Evolutionary conservation across 2,888 invertebrate genomes (phyloP).

Genomic region (Exephanes ischioxanthus): DNA sequence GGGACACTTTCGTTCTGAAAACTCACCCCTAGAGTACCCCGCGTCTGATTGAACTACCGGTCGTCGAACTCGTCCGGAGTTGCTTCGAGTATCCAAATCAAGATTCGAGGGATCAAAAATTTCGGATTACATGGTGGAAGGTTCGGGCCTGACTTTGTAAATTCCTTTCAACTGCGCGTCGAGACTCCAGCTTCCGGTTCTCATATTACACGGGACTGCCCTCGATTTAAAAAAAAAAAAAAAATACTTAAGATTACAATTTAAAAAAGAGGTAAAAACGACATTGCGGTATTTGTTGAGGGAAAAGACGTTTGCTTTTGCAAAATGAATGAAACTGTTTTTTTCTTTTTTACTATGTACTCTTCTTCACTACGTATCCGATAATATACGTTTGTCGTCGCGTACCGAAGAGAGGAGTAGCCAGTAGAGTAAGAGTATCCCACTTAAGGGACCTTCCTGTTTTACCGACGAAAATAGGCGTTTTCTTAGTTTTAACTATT

Average conservation of each 20-base stretch:
- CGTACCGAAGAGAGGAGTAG: not conserved
- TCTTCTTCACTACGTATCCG: no score
- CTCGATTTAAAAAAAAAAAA: no score
- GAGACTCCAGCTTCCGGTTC: not conserved
- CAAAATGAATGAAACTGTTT: no score
- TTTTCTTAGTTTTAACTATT: no score
- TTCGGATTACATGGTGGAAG: not conserved
- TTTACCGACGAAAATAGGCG: no score
- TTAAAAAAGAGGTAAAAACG: no score
- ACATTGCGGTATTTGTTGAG: no score
- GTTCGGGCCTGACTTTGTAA: not conserved
- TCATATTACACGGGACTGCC: not conserved
- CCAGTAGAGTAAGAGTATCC: not conserved
- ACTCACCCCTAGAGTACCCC: not conserved
- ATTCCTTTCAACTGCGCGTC: not conserved
- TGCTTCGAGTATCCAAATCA: not conserved
- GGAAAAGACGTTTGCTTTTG: no score
- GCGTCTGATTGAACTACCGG: not conserved
- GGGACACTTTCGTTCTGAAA: not conserved
- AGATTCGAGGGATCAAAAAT: not conserved
- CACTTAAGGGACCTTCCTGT: no score
- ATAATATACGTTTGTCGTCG: no score
- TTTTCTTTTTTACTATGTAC: no score
- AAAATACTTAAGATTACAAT: no score
- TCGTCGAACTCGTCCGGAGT: not conserved